These are phyloP conservation scores for Antechinus flavipes DNA, from an alignment of 2,113 vertebrate genomes.

Conservation along the genomic window DNA sequence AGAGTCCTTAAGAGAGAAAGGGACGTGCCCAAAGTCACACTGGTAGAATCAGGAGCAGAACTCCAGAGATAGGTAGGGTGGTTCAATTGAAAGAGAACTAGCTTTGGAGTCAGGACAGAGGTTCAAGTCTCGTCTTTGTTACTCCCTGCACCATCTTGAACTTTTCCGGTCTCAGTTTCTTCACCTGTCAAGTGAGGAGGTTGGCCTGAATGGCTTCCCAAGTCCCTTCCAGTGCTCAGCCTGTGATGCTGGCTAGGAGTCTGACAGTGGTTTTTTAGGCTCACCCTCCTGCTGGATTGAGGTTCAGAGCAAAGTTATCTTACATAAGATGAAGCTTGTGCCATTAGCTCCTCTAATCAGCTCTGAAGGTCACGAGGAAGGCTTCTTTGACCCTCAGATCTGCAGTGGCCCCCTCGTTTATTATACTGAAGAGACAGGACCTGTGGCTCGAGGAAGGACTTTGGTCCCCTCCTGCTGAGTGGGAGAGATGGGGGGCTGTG, in stretches of 20 bases:
- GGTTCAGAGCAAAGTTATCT: background rate
- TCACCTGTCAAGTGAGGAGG: background rate
- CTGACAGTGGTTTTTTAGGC: background rate
- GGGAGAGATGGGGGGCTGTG: background rate
- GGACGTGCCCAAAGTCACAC: background rate
- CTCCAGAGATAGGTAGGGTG: background rate
- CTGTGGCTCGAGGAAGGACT: background rate
- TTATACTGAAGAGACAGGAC: background rate
- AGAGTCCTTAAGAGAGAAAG: background rate
- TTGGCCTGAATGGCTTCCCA: background rate
- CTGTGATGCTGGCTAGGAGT: background rate
- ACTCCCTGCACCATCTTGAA: background rate
- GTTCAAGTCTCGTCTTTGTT: background rate
- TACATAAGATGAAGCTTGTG: too few relatives aligned
- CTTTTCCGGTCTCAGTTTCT: background rate
- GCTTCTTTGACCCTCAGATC: background rate
- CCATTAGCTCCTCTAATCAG: background rate
- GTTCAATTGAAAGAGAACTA: background rate
- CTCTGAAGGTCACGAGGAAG: background rate
- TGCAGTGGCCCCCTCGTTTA: background rate
- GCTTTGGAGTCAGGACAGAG: background rate
- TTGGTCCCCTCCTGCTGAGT: background rate
- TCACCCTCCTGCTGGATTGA: background rate
- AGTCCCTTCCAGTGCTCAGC: background rate
- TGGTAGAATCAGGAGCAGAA: background rate